These are phyloP conservation scores for Melanerpes aurifrons DNA, from an alignment of 2,113 vertebrate species.

Conservation along the genomic window DNA sequence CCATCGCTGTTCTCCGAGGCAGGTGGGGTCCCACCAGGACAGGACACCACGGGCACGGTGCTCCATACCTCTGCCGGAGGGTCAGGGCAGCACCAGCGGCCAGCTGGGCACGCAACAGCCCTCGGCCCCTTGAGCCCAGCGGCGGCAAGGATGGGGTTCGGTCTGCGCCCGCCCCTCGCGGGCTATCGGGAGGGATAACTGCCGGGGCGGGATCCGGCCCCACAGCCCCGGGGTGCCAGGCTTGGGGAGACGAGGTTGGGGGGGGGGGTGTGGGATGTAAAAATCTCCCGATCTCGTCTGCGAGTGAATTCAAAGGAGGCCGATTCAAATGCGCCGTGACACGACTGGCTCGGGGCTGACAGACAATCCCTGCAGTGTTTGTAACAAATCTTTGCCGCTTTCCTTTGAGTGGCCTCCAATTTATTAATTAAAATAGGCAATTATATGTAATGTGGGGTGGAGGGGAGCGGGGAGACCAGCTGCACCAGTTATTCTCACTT, in stretches of 20 bases:
- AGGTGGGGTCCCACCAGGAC: neutral
- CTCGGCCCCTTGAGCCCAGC: no score
- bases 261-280: constrained; percentile 27
- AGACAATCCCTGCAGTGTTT: constrained; percentile 54
- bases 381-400: constrained; percentile 56
- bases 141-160: neutral
- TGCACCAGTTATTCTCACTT: constrained; percentile 66
- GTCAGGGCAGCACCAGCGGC: neutral
- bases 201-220: neutral
- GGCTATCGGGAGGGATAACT: neutral
- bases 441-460: constrained; percentile 58
- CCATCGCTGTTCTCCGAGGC: neutral
- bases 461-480: constrained; percentile 65
- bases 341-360: constrained; percentile 47
- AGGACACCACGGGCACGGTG: neutral
- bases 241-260: neutral
- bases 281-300: constrained; percentile 57
- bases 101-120: neutral
- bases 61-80: neutral
- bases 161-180: neutral
- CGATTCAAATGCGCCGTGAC: constrained; percentile 57
- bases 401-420: constrained; percentile 72
- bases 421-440: constrained; percentile 73
- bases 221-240: neutral
- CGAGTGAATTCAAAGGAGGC: constrained; percentile 51